Evolutionary conservation across 2,888 invertebrate genomes (phyloP), one percentile per base, ranked within the genome.

Genomic region (Metalampra italica): DNA sequence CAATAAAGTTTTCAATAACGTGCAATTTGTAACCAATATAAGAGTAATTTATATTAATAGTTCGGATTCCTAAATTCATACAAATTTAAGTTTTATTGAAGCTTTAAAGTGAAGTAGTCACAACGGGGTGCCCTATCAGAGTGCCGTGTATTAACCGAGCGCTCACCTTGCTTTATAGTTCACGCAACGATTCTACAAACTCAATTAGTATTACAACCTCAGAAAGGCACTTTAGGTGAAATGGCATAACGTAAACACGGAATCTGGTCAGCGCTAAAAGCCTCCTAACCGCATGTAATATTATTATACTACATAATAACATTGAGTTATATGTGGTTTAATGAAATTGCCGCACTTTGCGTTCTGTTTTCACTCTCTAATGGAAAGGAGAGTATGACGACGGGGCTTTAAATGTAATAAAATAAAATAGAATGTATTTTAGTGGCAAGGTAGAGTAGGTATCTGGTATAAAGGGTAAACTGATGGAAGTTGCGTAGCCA

Each of bases 171-270:
- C 71, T 73, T n/a, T n/a, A 74, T 71, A 72, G 75, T 78, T 77
- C 75, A 72, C 72, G 68, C 69, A 71, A 72, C 76, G 75, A 77
- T 73, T 81, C 63, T 67, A 62, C 74, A 71, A 78, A 81, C 77
- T 78, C 71, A 78, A 82, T 81, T 82, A 77, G 70, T 70, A 76
- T 75, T 76, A 75, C 68, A 69, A 74, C 66, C 70, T 64, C 68
- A 66, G 65, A 73, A 75, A 77, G 71, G 68, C 63, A 73, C 68
- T 75, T 72, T 66, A 56, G 58, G 53, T 54, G 55, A 61, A 76
- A 69, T 66, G 57, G 62, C 66, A 69, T 68, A 64, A 66, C 66
- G 65, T 61, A 62, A 57, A 61, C 53, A 53, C 46, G 49, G 56
- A 57, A 54, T 56, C 58, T 58, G 60, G 57, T 55, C 59, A 55